Evolutionary conservation across 2,113 vertebrate species (phyloP).

Genomic region (Protobothrops mucrosquamatus): DNA sequence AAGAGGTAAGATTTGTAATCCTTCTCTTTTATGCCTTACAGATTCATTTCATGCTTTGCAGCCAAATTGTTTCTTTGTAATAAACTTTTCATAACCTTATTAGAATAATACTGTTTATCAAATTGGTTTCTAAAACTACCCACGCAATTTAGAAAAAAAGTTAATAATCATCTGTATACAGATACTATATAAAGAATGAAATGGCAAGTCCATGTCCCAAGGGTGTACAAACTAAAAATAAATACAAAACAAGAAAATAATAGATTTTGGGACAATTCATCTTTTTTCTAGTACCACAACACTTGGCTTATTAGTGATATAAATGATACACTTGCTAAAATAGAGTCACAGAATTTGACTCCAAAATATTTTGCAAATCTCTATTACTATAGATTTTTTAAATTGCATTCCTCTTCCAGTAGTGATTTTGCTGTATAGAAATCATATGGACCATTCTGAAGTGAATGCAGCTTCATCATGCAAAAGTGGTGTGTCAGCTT

Average conservation of each 20-base stretch:
- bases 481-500: neutral
- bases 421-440: neutral
- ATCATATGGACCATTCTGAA: neutral
- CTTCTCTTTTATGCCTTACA: neutral
- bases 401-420: neutral
- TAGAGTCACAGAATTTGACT: neutral
- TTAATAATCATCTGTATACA: neutral
- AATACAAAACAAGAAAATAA: neutral
- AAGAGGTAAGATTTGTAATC: conserved; percentile 82
- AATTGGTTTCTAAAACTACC: neutral
- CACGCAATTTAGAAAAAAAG: neutral
- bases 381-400: neutral
- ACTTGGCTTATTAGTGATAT: neutral
- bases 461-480: neutral
- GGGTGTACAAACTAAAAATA: neutral
- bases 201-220: neutral
- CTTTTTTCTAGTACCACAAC: neutral
- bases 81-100: neutral
- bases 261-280: neutral
- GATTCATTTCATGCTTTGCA: neutral
- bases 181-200: neutral
- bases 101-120: neutral
- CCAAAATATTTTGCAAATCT: neutral
- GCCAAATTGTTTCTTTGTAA: neutral
- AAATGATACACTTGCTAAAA: neutral